phyloP scores from a whole-genome alignment of 2,797 vertebrate genomes.

The Cyclura pinguis region DNA sequence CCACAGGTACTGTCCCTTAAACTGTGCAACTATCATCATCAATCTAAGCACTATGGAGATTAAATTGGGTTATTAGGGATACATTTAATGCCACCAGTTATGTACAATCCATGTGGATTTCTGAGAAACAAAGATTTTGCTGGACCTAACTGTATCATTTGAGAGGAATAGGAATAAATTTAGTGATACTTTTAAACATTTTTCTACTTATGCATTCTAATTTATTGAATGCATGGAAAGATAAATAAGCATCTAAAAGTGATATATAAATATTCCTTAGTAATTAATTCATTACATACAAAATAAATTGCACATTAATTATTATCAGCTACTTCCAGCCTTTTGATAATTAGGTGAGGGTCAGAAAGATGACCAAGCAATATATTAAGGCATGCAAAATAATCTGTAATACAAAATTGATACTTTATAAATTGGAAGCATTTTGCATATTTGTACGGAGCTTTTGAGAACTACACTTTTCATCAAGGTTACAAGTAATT shows the following conservation, averaged over 20 bases:
- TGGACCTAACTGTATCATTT: background rate
- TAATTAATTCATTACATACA: background rate
- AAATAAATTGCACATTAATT: background rate
- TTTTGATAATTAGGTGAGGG: too few species aligned
- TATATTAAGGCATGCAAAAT: too few species aligned
- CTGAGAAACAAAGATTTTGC: background rate
- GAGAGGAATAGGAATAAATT: too few species aligned
- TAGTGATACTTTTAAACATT: too few species aligned
- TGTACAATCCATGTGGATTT: background rate
- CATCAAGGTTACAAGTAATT: too few species aligned
- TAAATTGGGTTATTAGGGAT: background rate
- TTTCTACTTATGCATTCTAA: background rate
- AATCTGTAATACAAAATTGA: too few species aligned
- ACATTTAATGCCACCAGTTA: background rate
- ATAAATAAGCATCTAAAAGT: background rate
- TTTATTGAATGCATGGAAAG: background rate
- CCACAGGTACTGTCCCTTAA: background rate
- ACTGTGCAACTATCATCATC: background rate
- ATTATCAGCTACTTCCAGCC: background rate
- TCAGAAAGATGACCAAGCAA: too few species aligned
- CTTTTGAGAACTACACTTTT: too few species aligned
- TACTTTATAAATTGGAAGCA: too few species aligned
- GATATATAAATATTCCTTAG: fast-evolving
- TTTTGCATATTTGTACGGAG: too few species aligned
- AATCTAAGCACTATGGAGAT: background rate